These are phyloP conservation scores for Champsocephalus esox DNA, from an alignment of 2,797 vertebrate genomes.

Conservation along the genomic window DNA sequence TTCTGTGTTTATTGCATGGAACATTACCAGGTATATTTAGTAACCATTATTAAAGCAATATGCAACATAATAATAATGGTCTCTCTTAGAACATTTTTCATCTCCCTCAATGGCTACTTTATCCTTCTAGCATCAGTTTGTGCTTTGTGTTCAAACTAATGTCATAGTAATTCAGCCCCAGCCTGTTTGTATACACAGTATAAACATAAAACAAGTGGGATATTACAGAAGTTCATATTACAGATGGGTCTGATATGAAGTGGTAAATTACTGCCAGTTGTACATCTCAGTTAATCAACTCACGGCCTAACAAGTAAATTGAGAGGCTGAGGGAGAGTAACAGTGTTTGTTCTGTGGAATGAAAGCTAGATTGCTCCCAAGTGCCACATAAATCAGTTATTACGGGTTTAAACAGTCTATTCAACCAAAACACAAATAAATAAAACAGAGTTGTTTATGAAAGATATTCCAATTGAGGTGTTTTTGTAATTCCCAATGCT, in stretches of 20 bases:
- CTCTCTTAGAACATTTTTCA: not conserved
- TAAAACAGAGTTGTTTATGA: not conserved
- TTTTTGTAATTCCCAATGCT: not conserved
- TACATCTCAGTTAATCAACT: constrained; percentile 6
- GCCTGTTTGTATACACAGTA: not conserved
- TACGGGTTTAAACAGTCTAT: not conserved
- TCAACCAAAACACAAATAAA: not conserved
- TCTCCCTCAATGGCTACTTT: not conserved
- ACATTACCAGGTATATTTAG: too few relatives aligned
- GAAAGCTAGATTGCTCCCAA: not conserved
- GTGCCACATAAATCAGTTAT: not conserved
- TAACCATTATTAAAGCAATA: too few relatives aligned
- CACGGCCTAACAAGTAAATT: constrained; percentile 1
- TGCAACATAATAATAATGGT: not conserved
- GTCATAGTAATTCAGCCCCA: not conserved
- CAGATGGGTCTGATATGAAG: constrained; percentile 16
- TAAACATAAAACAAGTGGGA: not conserved
- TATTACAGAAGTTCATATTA: not conserved
- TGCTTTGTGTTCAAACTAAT: not conserved
- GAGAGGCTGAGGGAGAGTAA: constrained; percentile 5
- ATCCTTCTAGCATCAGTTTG: not conserved
- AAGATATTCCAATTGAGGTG: not conserved
- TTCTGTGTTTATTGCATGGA: too few relatives aligned
- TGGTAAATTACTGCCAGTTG: constrained; percentile 13
- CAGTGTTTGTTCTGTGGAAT: not conserved